Evolutionary conservation across 2,888 invertebrate species (phyloP), one percentile per base, ranked within the genome.

Genomic region (Drosophila paramelanica): DNA sequence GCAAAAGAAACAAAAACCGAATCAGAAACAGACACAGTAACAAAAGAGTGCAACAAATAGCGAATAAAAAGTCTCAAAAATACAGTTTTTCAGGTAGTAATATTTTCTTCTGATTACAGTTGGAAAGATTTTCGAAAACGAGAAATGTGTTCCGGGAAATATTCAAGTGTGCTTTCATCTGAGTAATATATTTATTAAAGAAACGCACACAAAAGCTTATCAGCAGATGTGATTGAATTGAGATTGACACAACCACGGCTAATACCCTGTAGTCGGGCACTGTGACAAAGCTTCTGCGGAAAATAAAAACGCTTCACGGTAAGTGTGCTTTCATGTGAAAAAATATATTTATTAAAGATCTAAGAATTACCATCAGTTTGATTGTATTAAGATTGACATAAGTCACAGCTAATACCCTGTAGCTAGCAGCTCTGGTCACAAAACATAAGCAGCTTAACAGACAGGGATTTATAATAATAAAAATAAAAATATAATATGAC

Each of bases 11-110:
- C 31, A n/a, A 17, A 42, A 46, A 41, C 11, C 33, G 17, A 2
- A 41, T 39, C 20, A 25, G 39, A 11, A 33, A 20, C 47, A 4
- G 23, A 10, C 50, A 52, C 39, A 23, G 70, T 36, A 27, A 36
- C 13, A 13, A 36, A 36, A 5, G 14, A 47, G 52, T 27, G 20
- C 14, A 42, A 33, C 25, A 38, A 31, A 31, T 11, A 39, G 42
- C 36, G 36, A 68, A 67, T 55, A 55, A 42, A 42, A 62, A 14
- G 23, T 42, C 51, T 39, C 17, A 23, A 38, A 51, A 69, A 59
- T 59, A 55, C 69, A 62, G 58, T 55, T 55, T 45, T 50, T n/a
- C 25, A 23, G n/a, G 17, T 17, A 17, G 17, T 17, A 17, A 17
- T 27, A 8, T 31, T 31, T 31, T 31, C 13, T 36, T 5, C 1